Base-by-base conservation (phyloP, 2,888 invertebrate species). In the Monoplex corrugatus region DNA sequence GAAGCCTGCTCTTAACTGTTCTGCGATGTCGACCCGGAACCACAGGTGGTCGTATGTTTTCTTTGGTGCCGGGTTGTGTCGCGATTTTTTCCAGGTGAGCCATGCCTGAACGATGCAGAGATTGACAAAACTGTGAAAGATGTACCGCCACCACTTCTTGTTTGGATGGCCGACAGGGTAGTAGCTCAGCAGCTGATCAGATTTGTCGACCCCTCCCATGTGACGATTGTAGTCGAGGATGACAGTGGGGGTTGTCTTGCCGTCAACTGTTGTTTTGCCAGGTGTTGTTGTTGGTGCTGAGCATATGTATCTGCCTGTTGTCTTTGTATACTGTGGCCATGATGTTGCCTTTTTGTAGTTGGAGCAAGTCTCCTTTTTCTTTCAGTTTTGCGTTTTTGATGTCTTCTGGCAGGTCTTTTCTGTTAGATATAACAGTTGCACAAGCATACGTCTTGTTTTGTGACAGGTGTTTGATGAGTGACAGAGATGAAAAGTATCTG, bases 191-290 rank as follows among this genome's bases (percentile, higher is more conserved):
- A n/a, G n/a, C n/a, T n/a, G n/a, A n/a, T n/a, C n/a, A n/a, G n/a
- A n/a, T n/a, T n/a, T n/a, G n/a, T n/a, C n/a, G n/a, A n/a, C n/a
- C n/a, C n/a, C n/a, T n/a, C n/a, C n/a, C n/a, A n/a, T n/a, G n/a
- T n/a, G n/a, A n/a, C n/a, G n/a, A 23, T 78, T 78, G 78, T 78
- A 40, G 19, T 19, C 78, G 8, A 40, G 19, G 28, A 85, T 85
- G 85, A 85, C 50, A 63, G 85, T 85, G 35, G 85, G 85, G n/a
- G 83, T 85, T 6, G 19, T 63, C 63, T 85, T 63, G 57, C 63
- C 85, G 8, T 45, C 85, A 38, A 38, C 19, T 10, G 38, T 28
- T 35, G 63, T 44, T 16, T 44, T 45, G 63, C 85, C 57, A 63
- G 85, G 85, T 57, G 38, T 28, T 23, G 38, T n/a, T n/a, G 63